Percentiles rank a stretch among this genome's conserved stretches.
Conservation (phyloP, 2,888 invertebrate species). For the Drosophila kuntzei region DNA sequence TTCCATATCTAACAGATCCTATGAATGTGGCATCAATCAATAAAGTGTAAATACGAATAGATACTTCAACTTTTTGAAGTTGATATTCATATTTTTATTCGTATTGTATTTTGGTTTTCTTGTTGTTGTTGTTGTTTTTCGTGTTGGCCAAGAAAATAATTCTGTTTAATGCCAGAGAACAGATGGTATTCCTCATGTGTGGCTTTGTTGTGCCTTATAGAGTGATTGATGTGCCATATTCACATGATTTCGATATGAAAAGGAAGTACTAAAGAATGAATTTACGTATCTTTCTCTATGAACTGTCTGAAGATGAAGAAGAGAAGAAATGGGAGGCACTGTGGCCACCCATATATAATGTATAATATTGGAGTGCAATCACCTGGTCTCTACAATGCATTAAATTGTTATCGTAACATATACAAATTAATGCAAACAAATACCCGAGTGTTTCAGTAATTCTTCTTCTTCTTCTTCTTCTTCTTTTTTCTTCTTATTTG, state of each 20-base stretch:
- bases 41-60: slow-evolving; percentile 31
- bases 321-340: background rate
- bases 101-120: slow-evolving; percentile 19
- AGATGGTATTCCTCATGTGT: slow-evolving; percentile 74
- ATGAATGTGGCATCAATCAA: slow-evolving; percentile 18
- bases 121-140: slow-evolving; percentile 21
- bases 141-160: slow-evolving; percentile 57
- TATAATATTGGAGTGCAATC: slow-evolving; percentile 60
- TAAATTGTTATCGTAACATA: slow-evolving; percentile 76
- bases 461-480: slow-evolving; percentile 23
- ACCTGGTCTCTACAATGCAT: slow-evolving; percentile 68
- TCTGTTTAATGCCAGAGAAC: slow-evolving; percentile 55
- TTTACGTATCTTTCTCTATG: slow-evolving; percentile 8
- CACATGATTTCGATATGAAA: slow-evolving; percentile 69
- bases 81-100: slow-evolving; percentile 65
- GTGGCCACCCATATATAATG: slow-evolving; percentile 40
- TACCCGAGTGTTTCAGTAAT: slow-evolving; percentile 57
- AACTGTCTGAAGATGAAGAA: slow-evolving; percentile 6
- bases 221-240: slow-evolving; percentile 76
- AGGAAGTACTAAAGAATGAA: slow-evolving; percentile 67
- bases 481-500: background rate
- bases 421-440: slow-evolving; percentile 80
- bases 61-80: slow-evolving; percentile 63
- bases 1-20: slow-evolving; percentile 5
- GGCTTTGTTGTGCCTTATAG: slow-evolving; percentile 72